Base-by-base conservation (phyloP, 92 coral and sea anemone genomes). In the Bergia puertoricense region DNA sequence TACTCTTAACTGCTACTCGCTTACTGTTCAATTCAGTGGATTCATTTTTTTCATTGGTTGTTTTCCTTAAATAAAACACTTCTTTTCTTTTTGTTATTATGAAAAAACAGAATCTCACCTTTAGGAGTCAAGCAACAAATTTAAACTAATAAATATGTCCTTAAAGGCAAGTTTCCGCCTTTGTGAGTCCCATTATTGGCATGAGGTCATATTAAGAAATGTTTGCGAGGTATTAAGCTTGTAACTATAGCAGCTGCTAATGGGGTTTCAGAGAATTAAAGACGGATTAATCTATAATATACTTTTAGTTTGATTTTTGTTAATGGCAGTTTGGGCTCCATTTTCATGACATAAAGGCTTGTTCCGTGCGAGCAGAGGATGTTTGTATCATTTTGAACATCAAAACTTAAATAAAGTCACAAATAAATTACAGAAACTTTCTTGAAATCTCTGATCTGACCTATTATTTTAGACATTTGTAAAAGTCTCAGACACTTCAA, bases 171-270 rank as follows among this genome's bases (percentile, higher is more conserved):
- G 74, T 22, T 84, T 23, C 40, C 54, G 62, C 46, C 51, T 40
- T 76, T 76, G 79, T 42, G 6, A 76, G 22, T 40, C 30, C 43
- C 87, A 71, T 84, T 84, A 69, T 68, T 36, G 77, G 78, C 56
- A 23, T 72, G 67, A 36, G 67, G 44, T 44, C 57, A 84, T 89
- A 85, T 85, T 91, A 91, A 76, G 92, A 92, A 89, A 90, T 92
- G 85, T 88, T 92, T 92, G 30, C 80, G 89, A 92, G 93, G 79
- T 46, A 92, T 91, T 78, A 82, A 88, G 86, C 79, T 46, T 72
- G 95, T 92, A 88, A 68, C 93, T 92, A 92, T 91, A 88, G 95
- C 59, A 92, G 91, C 93, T 81, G 90, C 85, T 88, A 73, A 83
- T 65, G 45, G 84, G 39, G 77, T 81, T 78, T 80, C 45, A 84